phyloP scores from a whole-genome alignment of 1,140 invertebrate species.

The Rhagoletis zephyria region DNA sequence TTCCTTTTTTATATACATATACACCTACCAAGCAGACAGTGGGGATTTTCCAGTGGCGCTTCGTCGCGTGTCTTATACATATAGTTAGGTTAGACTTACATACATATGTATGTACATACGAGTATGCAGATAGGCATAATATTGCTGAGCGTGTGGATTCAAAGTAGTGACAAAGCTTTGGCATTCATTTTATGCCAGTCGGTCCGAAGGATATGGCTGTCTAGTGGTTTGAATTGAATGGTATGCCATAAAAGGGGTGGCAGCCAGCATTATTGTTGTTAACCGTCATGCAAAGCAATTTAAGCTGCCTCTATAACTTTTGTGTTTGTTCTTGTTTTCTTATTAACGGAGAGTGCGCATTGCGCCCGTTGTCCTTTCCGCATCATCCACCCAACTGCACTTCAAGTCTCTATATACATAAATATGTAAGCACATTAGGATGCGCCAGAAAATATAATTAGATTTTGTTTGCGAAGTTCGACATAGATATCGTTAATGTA shows the following conservation, averaged over 20 bases:
- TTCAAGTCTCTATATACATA: not conserved
- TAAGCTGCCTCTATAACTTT: no score
- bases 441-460: no score
- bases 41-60: not conserved
- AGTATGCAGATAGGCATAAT: not conserved
- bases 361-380: slow-evolving; percentile 72
- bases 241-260: not conserved
- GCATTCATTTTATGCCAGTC: not conserved
- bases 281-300: no score
- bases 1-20: not conserved
- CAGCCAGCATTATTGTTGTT: not conserved
- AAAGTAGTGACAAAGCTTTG: not conserved
- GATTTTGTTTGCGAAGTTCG: no score
- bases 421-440: not conserved
- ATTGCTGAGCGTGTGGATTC: not conserved
- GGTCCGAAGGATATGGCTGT: not conserved
- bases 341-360: slow-evolving; percentile 61
- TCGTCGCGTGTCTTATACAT: not conserved
- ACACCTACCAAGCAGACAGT: not conserved
- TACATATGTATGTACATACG: not conserved
- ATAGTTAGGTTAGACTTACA: not conserved
- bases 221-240: not conserved
- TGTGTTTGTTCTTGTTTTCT: not conserved
- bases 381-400: slow-evolving; percentile 60
- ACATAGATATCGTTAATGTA: no score